A percentile compares a stretch with the other conserved stretches of the same genome.
phyloP scores from a whole-genome alignment of 1,140 invertebrate genomes.

The Cydia splendana region DNA sequence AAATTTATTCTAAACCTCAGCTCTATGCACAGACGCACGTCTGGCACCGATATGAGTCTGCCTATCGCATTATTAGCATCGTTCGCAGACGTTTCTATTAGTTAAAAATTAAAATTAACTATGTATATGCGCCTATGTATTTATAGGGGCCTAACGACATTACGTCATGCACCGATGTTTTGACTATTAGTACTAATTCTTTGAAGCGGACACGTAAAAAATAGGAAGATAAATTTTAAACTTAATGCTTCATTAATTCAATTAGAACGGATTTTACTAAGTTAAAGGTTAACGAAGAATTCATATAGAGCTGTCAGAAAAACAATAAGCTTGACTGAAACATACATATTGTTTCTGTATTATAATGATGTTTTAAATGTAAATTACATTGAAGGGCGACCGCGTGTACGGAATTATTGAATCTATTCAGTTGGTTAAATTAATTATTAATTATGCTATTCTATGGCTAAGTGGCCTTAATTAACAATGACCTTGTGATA shows the following conservation, averaged over 20 bases:
- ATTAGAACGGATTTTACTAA: neutral
- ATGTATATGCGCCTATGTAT: no score
- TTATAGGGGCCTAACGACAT: no score
- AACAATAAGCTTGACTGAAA: neutral
- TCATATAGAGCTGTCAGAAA: neutral
- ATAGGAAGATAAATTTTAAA: neutral
- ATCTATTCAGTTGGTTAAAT: neutral
- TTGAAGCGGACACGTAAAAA: neutral
- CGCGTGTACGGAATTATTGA: neutral
- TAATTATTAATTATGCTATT: neutral
- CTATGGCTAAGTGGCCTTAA: slow-evolving; percentile 12
- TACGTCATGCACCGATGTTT: neutral
- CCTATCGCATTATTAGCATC: no score
- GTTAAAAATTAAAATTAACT: no score
- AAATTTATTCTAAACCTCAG: no score
- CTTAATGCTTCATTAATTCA: slow-evolving; percentile 4
- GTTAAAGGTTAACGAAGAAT: neutral
- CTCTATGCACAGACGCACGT: no score
- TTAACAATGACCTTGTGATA: neutral
- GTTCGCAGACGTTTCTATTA: no score
- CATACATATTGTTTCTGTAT: slow-evolving; percentile 4
- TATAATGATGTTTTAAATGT: slow-evolving; percentile 13
- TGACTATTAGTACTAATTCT: neutral
- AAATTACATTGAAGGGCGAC: slow-evolving; percentile 6
- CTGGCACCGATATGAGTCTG: no score